Conservation (phyloP, 2,888 invertebrate genomes). For the Microctonus brassicae region DNA sequence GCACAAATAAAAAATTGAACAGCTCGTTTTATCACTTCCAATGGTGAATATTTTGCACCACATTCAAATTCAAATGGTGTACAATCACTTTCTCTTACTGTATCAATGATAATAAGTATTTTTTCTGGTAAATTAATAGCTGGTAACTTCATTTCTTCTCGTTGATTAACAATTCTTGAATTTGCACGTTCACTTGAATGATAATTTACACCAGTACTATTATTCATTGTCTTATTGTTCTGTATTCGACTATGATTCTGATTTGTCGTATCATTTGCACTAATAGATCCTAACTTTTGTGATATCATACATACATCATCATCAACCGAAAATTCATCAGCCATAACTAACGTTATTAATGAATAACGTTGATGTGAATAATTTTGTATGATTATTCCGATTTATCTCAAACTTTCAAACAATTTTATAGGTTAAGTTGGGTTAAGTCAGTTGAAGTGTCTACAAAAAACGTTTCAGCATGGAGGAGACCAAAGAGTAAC, state of each 20-base stretch:
- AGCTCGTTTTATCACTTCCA: constrained; percentile 76
- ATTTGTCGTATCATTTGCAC: constrained; percentile 44
- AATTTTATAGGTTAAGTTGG: too few relatives aligned
- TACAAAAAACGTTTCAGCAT: too few relatives aligned
- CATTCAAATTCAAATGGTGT: constrained; percentile 73
- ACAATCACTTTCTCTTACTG: constrained; percentile 73
- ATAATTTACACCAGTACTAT: not conserved
- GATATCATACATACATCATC: constrained; percentile 49
- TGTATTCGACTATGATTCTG: constrained; percentile 21
- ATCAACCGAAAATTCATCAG: constrained; percentile 45
- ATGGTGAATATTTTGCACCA: constrained; percentile 72
- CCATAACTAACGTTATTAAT: constrained; percentile 40
- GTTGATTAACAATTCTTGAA: not conserved
- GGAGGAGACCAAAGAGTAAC: too few relatives aligned
- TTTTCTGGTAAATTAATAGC: constrained; percentile 71
- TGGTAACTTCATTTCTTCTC: constrained; percentile 13
- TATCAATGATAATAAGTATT: constrained; percentile 77
- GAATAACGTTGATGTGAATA: not conserved
- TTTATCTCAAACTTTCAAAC: too few relatives aligned
- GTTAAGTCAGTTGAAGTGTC: too few relatives aligned
- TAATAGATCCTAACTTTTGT: constrained; percentile 41
- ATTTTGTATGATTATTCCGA: not conserved
- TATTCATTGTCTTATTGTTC: not conserved
- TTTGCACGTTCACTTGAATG: not conserved
- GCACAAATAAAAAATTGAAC: constrained; percentile 76